Evolutionary conservation across 2,113 vertebrate species (phyloP).

Genomic region (Carassius gibelio): DNA sequence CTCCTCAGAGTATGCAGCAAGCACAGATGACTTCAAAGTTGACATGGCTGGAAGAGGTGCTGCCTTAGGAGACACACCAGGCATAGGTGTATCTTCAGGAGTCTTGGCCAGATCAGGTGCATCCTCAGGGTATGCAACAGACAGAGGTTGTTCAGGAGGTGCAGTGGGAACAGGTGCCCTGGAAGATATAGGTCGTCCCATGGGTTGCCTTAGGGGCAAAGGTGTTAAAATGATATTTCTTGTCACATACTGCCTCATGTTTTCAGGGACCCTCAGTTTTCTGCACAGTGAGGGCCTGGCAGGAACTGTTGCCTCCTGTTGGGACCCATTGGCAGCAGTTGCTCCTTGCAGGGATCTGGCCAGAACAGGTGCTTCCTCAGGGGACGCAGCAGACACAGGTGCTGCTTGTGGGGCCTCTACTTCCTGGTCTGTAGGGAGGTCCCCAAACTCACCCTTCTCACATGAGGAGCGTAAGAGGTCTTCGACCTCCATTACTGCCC

Average conservation of each 20-base stretch:
- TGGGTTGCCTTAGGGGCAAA: not conserved
- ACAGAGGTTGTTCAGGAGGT: too few species aligned
- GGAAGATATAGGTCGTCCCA: not conserved
- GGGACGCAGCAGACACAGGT: too few species aligned
- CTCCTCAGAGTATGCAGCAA: too few species aligned
- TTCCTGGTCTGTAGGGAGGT: not conserved
- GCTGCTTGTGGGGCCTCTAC: not conserved
- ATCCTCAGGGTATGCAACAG: too few species aligned
- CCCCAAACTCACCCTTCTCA: not conserved
- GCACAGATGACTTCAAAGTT: too few species aligned
- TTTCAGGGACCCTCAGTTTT: not conserved
- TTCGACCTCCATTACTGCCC: not conserved
- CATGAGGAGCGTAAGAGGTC: not conserved
- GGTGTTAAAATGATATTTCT: not conserved
- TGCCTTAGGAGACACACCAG: too few species aligned
- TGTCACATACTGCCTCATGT: not conserved
- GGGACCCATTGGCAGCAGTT: not conserved
- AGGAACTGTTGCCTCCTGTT: not conserved
- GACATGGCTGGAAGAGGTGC: too few species aligned
- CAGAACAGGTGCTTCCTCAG: too few species aligned
- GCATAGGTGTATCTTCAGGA: too few species aligned
- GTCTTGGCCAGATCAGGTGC: too few species aligned
- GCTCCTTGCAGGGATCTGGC: too few species aligned
- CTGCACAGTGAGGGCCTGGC: not conserved
- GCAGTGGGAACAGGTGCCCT: too few species aligned